Percentiles rank a stretch among this genome's conserved stretches.
Evolutionary conservation across 2,888 invertebrate genomes (phyloP).

Genomic region (Macrosoma leucophasiata): DNA sequence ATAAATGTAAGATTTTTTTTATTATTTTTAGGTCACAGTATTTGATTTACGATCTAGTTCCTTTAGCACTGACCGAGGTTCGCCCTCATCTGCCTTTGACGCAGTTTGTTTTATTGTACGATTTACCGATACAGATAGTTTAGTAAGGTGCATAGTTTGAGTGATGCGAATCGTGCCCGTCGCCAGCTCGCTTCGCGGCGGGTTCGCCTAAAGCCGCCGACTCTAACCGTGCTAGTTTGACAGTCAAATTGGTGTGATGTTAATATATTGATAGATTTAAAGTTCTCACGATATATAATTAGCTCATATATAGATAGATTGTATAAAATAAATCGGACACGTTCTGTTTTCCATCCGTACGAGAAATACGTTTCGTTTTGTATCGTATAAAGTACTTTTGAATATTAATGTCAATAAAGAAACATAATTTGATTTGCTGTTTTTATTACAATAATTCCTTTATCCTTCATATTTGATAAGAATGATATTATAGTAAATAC

Average conservation of each 20-base stretch:
- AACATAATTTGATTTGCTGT: slow-evolving; percentile 20
- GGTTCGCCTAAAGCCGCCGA: slow-evolving; percentile 31
- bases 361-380: slow-evolving; percentile 43
- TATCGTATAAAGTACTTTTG: slow-evolving; percentile 50
- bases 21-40: slow-evolving; percentile 48
- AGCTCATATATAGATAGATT: slow-evolving; percentile 14
- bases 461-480: too few relatives aligned
- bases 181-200: slow-evolving; percentile 30
- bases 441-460: too few relatives aligned
- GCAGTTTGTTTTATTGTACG: too few relatives aligned
- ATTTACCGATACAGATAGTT: too few relatives aligned
- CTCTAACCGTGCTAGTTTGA: slow-evolving; percentile 23
- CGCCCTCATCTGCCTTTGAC: slow-evolving; percentile 22
- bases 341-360: slow-evolving; percentile 32
- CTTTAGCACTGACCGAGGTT: slow-evolving; percentile 23
- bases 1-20: slow-evolving; percentile 33
- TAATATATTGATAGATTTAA: slow-evolving; percentile 19
- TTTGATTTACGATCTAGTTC: slow-evolving; percentile 57
- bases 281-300: slow-evolving; percentile 11
- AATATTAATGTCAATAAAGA: slow-evolving; percentile 63
- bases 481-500: too few relatives aligned
- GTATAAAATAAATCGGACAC: slow-evolving; percentile 28
- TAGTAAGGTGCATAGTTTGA: too few relatives aligned
- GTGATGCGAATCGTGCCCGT: too few relatives aligned
- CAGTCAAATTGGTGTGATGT: slow-evolving; percentile 26